Percentiles rank a stretch among this genome's conserved stretches.
These are phyloP conservation scores for Periophthalmus modestus DNA, from an alignment of 2,113 vertebrate genomes.

Conservation along the genomic window DNA sequence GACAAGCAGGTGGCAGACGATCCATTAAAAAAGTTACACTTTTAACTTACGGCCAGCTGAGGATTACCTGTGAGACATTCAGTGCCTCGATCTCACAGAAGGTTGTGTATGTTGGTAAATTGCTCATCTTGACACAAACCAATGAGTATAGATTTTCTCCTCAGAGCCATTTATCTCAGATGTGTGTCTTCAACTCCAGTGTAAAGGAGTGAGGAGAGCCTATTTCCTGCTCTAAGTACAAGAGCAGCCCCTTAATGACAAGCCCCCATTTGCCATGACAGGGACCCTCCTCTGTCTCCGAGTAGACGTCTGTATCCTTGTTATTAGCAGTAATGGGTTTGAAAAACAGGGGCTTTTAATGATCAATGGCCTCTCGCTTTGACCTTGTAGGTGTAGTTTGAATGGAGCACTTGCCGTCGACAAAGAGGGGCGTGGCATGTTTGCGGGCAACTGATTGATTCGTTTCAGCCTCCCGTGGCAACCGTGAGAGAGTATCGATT, in stretches of 20 bases:
- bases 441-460: conserved; percentile 52
- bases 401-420: conserved; percentile 8
- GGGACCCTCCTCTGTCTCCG: conserved; percentile 3
- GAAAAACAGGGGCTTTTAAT: conserved; percentile 17
- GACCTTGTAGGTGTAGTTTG: conserved; percentile 51
- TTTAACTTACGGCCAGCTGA: background rate
- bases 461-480: conserved; percentile 40
- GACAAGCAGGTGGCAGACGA: too few species aligned
- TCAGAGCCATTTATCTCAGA: background rate
- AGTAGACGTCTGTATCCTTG: conserved; percentile 27
- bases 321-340: conserved; percentile 35
- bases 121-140: background rate
- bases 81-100: background rate
- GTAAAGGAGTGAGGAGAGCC: conserved; percentile 24
- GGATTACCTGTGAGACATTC: background rate
- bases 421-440: conserved; percentile 2
- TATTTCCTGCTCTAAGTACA: conserved; percentile 42
- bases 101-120: background rate
- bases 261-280: conserved; percentile 37
- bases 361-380: conserved; percentile 25
- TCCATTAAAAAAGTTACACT: too few species aligned
- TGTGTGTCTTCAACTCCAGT: conserved; percentile 14
- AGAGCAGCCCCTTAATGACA: conserved; percentile 39
- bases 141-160: background rate
- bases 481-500: conserved; percentile 30